A percentile compares a stretch with the other conserved stretches of the same genome.
Conservation (phyloP, 2,113 vertebrate genomes). For the Nettapus auritus region DNA sequence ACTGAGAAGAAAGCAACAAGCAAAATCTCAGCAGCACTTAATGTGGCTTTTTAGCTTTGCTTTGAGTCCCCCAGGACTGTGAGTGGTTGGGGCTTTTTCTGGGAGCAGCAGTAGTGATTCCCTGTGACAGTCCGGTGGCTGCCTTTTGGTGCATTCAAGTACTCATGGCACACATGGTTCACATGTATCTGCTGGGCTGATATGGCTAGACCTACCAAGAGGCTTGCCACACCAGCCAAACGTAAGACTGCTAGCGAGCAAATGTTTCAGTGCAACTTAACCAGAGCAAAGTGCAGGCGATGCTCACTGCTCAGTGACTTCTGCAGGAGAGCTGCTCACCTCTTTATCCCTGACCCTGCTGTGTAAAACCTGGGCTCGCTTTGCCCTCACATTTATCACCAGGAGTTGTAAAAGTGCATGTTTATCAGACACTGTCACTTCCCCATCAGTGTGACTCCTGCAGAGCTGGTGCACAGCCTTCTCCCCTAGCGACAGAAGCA, state of each 20-base stretch:
- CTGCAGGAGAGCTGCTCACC: not conserved
- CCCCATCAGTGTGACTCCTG: not conserved
- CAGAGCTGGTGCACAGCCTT: too few relatives aligned
- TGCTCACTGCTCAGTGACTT: fast-evolving
- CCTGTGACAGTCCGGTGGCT: fast-evolving
- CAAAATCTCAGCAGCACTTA: not conserved
- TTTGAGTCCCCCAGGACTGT: fast-evolving
- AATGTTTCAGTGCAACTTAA: not conserved
- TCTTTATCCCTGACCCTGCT: fast-evolving
- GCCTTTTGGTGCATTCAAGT: not conserved
- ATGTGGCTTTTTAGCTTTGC: fast-evolving
- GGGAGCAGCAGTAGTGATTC: not conserved
- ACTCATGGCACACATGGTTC: too few relatives aligned
- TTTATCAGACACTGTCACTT: not conserved
- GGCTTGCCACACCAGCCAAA: not conserved
- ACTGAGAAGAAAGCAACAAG: not conserved
- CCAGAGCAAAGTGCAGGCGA: not conserved
- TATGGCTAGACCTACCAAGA: too few relatives aligned
- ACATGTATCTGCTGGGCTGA: not conserved
- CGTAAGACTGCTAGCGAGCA: too few relatives aligned
- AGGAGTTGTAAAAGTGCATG: not conserved
- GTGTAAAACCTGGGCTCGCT: fast-evolving
- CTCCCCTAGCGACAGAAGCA: not conserved
- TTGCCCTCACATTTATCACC: not conserved
- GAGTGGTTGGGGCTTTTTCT: not conserved